Base-by-base conservation (phyloP, 2,113 vertebrate species). In the Crypturellus undulatus region DNA sequence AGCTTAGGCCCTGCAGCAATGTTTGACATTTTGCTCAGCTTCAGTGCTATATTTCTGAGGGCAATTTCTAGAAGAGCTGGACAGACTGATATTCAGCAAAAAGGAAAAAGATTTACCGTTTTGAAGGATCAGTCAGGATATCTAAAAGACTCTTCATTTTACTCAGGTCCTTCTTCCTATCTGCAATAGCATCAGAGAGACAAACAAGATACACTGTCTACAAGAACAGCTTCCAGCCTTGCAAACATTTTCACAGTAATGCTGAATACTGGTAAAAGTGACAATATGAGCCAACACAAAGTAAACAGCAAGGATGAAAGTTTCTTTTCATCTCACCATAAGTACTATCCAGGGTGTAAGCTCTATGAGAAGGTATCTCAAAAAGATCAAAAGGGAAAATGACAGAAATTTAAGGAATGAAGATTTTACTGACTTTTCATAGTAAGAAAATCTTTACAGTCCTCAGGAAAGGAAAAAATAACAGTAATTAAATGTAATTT, bases 71-170 rank as follows among this genome's bases (percentile, higher is more conserved):
- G 19, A 28, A 28, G 1, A 79, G 19, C 25, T 80, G 36, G 40
- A 26, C 8, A 70, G 87, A 3, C 6, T 19, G 10, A 34, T 18
- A 13, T 40, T 28, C 62, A 76, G 59, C 32, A 43, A 56, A 21
- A 86, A 72, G 22, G 28, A 85, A 45, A 72, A 60, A 9, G 12
- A 43, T 16, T 96, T 97, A 99, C 99, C 99, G 97, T 94, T 99
- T 99, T 58, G 98, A 99, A 28, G 99, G 99, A 62, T 99, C 99
- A 0, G 99, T 99, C 93, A 99, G 98, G 92, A 99, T 99, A 96
- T 99, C 99, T 79, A 99, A 88, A 51, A 99, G 98, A 94, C 99
- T 99, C 97, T 99, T 99, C 99, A 99, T 99, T 97, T 99, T 99
- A 85, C 99, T 99, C 92, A 99, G 97, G 92, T 99, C 99, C 95